Evolutionary conservation across 2,888 invertebrate genomes (phyloP).

Genomic region (Anaspis maculata): DNA sequence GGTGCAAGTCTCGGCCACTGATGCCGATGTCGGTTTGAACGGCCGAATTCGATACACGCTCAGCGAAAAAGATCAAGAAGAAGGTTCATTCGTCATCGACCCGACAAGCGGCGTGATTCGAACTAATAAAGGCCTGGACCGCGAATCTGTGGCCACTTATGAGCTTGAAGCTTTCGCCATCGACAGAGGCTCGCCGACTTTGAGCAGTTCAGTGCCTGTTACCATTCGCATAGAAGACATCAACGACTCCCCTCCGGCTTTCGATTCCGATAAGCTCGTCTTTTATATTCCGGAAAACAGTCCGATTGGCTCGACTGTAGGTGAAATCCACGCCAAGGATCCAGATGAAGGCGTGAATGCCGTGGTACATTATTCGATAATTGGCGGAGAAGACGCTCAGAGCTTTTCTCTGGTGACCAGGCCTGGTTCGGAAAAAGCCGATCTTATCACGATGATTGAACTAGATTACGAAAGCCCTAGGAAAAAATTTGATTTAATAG

Average conservation of each 20-base stretch:
- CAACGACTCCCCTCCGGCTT: conserved; percentile 85
- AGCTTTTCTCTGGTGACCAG: conserved; percentile 75
- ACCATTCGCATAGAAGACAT: conserved; percentile 79
- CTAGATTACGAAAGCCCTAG: conserved; percentile 93
- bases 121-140: conserved; percentile 81
- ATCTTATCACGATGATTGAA: conserved; percentile 81
- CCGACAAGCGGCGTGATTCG: conserved; percentile 85
- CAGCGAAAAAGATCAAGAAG: conserved; percentile 64
- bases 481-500: conserved; percentile 80
- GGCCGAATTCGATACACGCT: conserved; percentile 77
- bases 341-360: conserved; percentile 90
- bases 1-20: conserved; percentile 70
- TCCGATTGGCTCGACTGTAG: conserved; percentile 91
- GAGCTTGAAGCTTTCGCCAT: conserved; percentile 80
- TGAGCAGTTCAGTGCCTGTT: conserved; percentile 54
- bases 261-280: conserved; percentile 79
- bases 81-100: conserved; percentile 88
- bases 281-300: conserved; percentile 92
- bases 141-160: conserved; percentile 82
- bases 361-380: conserved; percentile 88
- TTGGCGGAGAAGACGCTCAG: conserved; percentile 85
- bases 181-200: conserved; percentile 67
- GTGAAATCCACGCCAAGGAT: conserved; percentile 81
- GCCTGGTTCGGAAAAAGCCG: conserved; percentile 77
- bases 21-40: conserved; percentile 80